phyloP scores from a whole-genome alignment of 1,140 invertebrate genomes.

The Drosophila jambulina region DNA sequence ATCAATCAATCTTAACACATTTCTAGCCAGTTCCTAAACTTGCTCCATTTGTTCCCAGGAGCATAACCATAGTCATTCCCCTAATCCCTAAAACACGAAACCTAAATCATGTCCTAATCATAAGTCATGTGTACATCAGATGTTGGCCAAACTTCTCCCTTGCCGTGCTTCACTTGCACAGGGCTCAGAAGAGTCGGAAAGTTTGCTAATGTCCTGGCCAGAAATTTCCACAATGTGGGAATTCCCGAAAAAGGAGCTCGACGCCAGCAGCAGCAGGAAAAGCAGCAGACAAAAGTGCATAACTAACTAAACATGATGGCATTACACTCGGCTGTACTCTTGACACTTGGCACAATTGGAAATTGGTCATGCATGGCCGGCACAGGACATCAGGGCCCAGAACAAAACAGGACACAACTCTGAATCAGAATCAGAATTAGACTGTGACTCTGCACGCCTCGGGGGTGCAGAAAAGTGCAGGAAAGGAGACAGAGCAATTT shows the following conservation, averaged over 20 bases:
- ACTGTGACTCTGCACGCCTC: slow-evolving; percentile 1
- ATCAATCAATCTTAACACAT: slow-evolving; percentile 18
- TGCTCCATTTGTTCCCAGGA: slow-evolving; percentile 1
- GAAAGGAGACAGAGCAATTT: slow-evolving; percentile 39
- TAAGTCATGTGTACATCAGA: slow-evolving; percentile 32
- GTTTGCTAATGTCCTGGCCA: slow-evolving; percentile 46
- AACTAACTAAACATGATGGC: slow-evolving; percentile 65
- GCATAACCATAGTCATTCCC: background rate
- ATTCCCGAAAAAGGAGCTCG: slow-evolving; percentile 22
- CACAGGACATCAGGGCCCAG: slow-evolving; percentile 16
- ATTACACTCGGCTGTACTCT: slow-evolving; percentile 49
- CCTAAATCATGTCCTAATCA: slow-evolving; percentile 35
- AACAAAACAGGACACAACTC: slow-evolving; percentile 8
- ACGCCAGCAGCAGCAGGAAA: slow-evolving; percentile 5
- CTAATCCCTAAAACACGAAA: slow-evolving; percentile 12
- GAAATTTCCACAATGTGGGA: slow-evolving; percentile 40
- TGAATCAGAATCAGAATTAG: slow-evolving; percentile 8
- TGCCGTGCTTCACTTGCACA: slow-evolving; percentile 1
- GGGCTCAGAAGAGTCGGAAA: slow-evolving; percentile 27
- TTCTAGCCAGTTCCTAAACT: background rate
- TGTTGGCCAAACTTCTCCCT: slow-evolving; percentile 28
- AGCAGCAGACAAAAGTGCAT: slow-evolving; percentile 57
- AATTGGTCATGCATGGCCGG: slow-evolving; percentile 64
- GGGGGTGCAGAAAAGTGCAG: slow-evolving; percentile 21
- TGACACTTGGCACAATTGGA: slow-evolving; percentile 72